A percentile compares a stretch with the other conserved stretches of the same genome.
phyloP scores from a whole-genome alignment of 2,888 invertebrate species.

The Operophtera brumata region DNA sequence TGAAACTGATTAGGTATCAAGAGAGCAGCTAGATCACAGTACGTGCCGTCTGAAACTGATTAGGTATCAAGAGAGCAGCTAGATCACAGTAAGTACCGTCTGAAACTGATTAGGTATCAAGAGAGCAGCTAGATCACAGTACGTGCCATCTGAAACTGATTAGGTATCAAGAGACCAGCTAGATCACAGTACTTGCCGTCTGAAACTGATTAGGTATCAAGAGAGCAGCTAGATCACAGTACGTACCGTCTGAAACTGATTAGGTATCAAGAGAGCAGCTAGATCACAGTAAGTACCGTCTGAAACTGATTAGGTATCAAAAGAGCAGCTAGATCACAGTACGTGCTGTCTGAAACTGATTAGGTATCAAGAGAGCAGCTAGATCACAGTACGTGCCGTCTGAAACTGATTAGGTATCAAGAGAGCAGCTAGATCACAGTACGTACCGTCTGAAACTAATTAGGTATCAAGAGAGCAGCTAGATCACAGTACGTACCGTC shows the following conservation, averaged over 20 bases:
- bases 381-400: no score
- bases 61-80: constrained; percentile 1
- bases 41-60: not conserved
- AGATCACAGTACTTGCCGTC: no score
- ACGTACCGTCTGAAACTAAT: not conserved
- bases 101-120: not conserved
- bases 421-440: constrained; percentile 2
- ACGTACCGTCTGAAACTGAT: not conserved
- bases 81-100: no score
- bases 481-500: not conserved
- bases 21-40: constrained; percentile 2
- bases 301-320: not conserved
- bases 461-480: constrained; percentile 1
- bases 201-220: not conserved
- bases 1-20: not conserved
- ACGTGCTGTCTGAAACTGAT: not conserved
- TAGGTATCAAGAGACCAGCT: constrained; percentile 1
- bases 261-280: constrained; percentile 1
- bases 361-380: constrained; percentile 1
- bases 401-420: not conserved
- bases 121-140: constrained; percentile 2
- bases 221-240: constrained; percentile 2
- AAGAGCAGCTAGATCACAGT: constrained; percentile 1
- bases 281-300: no score
- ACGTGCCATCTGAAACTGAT: not conserved